A percentile compares a stretch with the other conserved stretches of the same genome.
These are phyloP conservation scores for Helleia helle DNA, from an alignment of 2,888 invertebrate genomes.

Conservation along the genomic window DNA sequence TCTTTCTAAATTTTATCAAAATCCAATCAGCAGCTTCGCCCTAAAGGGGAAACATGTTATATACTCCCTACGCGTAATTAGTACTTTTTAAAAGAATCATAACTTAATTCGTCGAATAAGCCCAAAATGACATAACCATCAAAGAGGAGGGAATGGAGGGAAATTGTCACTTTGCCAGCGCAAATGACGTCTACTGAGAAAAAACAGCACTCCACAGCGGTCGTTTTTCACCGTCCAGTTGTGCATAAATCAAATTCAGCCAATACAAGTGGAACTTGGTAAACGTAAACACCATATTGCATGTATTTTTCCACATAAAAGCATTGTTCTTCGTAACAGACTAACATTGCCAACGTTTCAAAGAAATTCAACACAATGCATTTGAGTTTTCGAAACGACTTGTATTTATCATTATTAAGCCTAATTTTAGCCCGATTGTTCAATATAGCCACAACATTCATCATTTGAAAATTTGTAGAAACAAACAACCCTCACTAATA, in stretches of 20 bases:
- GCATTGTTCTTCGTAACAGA: slow-evolving; percentile 16
- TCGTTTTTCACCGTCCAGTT: slow-evolving; percentile 28
- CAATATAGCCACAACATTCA: too few species aligned
- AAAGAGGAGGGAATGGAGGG: too few species aligned
- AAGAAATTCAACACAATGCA: background rate
- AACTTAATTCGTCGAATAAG: too few species aligned
- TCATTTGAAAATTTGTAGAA: too few species aligned
- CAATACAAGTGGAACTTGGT: slow-evolving; percentile 25
- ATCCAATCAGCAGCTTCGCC: too few species aligned
- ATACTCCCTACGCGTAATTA: too few species aligned
- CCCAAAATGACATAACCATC: too few species aligned
- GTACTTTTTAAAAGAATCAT: too few species aligned
- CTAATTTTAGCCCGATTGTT: too few species aligned
- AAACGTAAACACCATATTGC: slow-evolving; percentile 20
- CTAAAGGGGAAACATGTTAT: too few species aligned
- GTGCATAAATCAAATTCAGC: slow-evolving; percentile 27
- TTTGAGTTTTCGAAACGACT: background rate
- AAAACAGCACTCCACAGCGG: slow-evolving; percentile 23
- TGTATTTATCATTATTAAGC: background rate
- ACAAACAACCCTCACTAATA: too few species aligned
- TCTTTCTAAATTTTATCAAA: too few species aligned
- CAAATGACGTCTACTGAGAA: slow-evolving; percentile 25
- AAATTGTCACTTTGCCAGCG: slow-evolving; percentile 17
- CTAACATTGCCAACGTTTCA: slow-evolving; percentile 9
- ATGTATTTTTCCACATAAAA: slow-evolving; percentile 16